Evolutionary conservation across 2,797 vertebrate species (phyloP).

Genomic region (Nyctibius grandis): DNA sequence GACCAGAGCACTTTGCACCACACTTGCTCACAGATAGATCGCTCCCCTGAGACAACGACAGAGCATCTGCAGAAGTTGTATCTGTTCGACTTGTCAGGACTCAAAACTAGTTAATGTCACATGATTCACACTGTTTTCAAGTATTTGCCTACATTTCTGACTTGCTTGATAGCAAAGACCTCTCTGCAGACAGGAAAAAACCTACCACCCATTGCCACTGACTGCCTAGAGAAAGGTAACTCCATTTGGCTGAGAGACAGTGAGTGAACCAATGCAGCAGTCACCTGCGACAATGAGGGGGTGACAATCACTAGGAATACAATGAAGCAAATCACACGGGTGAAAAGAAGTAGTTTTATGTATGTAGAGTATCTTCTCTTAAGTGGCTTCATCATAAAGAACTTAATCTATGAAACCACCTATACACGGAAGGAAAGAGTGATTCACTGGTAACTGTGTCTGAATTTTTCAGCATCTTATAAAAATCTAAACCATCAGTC

Average conservation of each 20-base stretch:
- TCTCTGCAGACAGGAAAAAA: background rate
- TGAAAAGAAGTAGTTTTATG: background rate
- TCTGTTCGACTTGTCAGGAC: rapidly evolving
- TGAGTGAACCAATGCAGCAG: background rate
- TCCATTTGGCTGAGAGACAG: background rate
- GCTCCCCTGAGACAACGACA: rapidly evolving
- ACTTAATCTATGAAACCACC: background rate
- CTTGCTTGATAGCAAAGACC: background rate
- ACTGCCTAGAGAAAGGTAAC: background rate
- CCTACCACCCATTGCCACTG: background rate
- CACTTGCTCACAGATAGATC: rapidly evolving
- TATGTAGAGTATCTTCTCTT: background rate
- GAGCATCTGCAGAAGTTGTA: background rate
- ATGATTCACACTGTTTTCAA: background rate
- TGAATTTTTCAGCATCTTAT: background rate
- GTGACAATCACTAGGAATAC: background rate
- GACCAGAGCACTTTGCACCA: rapidly evolving
- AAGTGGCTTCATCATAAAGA: background rate
- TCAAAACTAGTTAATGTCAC: background rate
- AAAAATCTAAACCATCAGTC: background rate
- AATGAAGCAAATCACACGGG: background rate
- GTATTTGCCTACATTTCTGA: background rate
- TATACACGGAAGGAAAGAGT: background rate
- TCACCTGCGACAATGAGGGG: background rate
- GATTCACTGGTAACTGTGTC: background rate